Evolutionary conservation across 2,888 invertebrate species (phyloP), one percentile per base, ranked within the genome.

Genomic region (Cheilosia impressa): DNA sequence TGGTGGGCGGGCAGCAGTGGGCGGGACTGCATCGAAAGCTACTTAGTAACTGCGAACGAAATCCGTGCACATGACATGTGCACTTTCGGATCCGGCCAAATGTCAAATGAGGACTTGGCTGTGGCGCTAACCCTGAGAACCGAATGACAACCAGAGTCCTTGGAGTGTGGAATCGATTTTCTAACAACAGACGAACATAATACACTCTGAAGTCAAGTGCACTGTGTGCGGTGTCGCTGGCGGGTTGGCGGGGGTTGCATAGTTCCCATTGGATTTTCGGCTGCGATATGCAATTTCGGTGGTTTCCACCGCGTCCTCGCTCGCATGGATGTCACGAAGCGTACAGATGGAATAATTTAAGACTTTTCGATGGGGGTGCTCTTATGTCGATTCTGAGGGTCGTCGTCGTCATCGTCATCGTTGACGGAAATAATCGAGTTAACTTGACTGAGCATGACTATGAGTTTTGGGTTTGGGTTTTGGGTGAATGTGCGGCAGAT

Each of bases 81-180:
- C 34, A 41, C 38, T 41, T 27, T 17, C 13, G 5, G 15, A 43
- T 13, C 17, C 22, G 13, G 34, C 38, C 10, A 38, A 22, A 62
- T 53, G 47, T 47, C 73, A 58, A 50, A 53, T 47, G 53, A 82
- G 66, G 65, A 71, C 60, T 66, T 27, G n/a, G 55, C 60, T 43
- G 22, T 31, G 22, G 31, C 38, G 24, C 58, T 63, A 68, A 66
- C 73, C 50, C 68, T 47, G 72, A 72, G 38, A 17, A 47, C 55
- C 52, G 45, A 62, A n/a, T 19, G 57, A 65, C 41, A 34, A 79
- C 52, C 15, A n/a, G 57, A 69, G 58, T 84, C 71, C 80, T 75
- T 79, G 53, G 60, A 80, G 78, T 83, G 78, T 78, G 78, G 84
- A 84, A 84, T 80, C 68, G 84, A 84, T 80, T 84, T 84, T 75